Conservation (phyloP, 2,888 invertebrate species). For the Pteria penguin region DNA sequence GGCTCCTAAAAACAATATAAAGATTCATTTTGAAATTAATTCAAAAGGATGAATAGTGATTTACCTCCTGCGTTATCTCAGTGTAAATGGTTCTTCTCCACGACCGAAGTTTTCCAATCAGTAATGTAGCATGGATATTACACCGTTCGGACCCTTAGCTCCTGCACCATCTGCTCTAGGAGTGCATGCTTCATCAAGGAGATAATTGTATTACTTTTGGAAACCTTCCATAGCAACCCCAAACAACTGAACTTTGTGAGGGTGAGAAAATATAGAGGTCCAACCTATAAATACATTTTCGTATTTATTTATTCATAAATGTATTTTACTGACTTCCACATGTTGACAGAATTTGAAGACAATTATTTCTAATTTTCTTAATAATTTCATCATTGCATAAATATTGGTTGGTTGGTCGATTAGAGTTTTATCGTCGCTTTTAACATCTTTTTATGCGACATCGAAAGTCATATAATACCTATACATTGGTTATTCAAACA, state of each 20-base stretch:
- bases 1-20: too few species aligned
- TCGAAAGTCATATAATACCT: too few species aligned
- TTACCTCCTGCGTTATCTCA: neutral
- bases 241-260: conserved; percentile 44
- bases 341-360: too few species aligned
- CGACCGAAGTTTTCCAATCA: conserved; percentile 16
- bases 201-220: conserved; percentile 35
- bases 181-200: conserved; percentile 40
- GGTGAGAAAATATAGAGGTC: conserved; percentile 32
- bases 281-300: too few species aligned
- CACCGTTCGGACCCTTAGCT: conserved; percentile 37
- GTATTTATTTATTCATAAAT: too few species aligned
- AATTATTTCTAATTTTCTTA: too few species aligned
- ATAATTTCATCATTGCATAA: too few species aligned
- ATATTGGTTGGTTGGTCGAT: too few species aligned
- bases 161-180: conserved; percentile 33
- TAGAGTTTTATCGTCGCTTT: too few species aligned
- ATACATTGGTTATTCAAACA: too few species aligned
- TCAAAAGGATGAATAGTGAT: neutral
- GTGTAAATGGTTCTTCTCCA: conserved; percentile 19
- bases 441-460: too few species aligned
- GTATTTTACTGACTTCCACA: too few species aligned
- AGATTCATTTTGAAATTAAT: neutral
- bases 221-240: conserved; percentile 40
- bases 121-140: conserved; percentile 39